Base-by-base conservation (phyloP, 1,140 invertebrate species). In the Halictus rubicundus region DNA sequence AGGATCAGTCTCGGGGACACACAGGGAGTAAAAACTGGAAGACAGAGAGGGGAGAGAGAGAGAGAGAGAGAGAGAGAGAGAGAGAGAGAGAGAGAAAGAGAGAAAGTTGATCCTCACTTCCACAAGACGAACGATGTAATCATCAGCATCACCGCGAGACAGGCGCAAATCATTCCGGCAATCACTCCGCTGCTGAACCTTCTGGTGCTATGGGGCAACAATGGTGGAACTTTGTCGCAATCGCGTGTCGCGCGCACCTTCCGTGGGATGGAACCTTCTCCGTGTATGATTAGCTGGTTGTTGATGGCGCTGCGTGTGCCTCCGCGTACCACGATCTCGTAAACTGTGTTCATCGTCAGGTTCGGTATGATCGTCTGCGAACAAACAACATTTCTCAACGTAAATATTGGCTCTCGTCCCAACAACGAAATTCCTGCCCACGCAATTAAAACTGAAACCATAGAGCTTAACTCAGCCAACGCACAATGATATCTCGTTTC, bases 291-390 rank as follows among this genome's bases (percentile, higher is more conserved):
- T 89, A 95, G 93, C 60, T 94, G 93, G 73, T 91, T 91, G 89
- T 96, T 94, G 85, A 96, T 94, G 39, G 95, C 93, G 90, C 96
- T 97, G 69, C 94, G 93, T 6, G 96, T 96, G 21, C 95, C 95
- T 49, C 95, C 96, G 77, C 95, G 94, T 46, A 97, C 94, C 91
- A 95, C 95, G 32, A 97, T 94, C 91, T 97, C 96, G 90, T 97
- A 97, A 89, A 96, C 93, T 1, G 94, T 94, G 90, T 97, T 95
- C 80, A 95, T 95, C 66, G 96, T 96, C 71, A 97, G 93, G 90
- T 97, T 97, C 72, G 94, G 94, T 80, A 97, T 94, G 57, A 95
- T 93, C 90, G 95, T 95, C 96, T 97, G 92, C 42, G 94, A 94
- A 68, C 63, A 74, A 57, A 57, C 19, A 57, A 57, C 6, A 57